phyloP scores from a whole-genome alignment of 2,888 invertebrate species.

The Nephrotoma guestfalica region DNA sequence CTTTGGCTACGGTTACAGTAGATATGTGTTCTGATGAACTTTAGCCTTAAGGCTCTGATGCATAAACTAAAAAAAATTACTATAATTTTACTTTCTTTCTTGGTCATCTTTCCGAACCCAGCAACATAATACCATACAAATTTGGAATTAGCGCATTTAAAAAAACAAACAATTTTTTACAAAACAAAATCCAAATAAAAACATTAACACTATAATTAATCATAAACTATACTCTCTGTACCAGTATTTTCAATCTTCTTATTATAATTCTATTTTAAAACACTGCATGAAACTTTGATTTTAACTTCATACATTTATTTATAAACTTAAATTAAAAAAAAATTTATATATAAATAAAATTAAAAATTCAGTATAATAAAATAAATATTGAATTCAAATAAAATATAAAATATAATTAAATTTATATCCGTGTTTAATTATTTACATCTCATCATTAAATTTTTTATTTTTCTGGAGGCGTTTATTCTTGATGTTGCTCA shows the following conservation, averaged over 20 bases:
- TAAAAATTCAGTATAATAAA: neutral
- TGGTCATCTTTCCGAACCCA: neutral
- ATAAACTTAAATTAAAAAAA: neutral
- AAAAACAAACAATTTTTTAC: neutral
- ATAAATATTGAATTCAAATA: neutral
- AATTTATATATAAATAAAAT: neutral
- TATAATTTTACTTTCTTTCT: neutral
- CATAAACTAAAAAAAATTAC: neutral
- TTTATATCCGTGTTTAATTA: neutral
- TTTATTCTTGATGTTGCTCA: conserved; percentile 69
- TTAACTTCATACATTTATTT: neutral
- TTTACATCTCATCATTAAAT: conserved; percentile 34
- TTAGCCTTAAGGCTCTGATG: neutral
- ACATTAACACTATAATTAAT: neutral
- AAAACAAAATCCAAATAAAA: neutral
- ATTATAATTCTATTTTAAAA: neutral
- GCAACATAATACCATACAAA: neutral
- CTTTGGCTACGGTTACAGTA: too few relatives aligned
- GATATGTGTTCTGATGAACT: too few relatives aligned
- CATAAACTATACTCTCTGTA: neutral
- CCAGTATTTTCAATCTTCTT: neutral
- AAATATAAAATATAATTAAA: neutral
- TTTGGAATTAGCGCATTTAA: neutral
- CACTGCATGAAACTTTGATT: neutral
- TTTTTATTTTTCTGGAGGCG: conserved; percentile 60